These are phyloP conservation scores for Psittacus erithacus DNA, from an alignment of 2,113 vertebrate species.

Conservation along the genomic window DNA sequence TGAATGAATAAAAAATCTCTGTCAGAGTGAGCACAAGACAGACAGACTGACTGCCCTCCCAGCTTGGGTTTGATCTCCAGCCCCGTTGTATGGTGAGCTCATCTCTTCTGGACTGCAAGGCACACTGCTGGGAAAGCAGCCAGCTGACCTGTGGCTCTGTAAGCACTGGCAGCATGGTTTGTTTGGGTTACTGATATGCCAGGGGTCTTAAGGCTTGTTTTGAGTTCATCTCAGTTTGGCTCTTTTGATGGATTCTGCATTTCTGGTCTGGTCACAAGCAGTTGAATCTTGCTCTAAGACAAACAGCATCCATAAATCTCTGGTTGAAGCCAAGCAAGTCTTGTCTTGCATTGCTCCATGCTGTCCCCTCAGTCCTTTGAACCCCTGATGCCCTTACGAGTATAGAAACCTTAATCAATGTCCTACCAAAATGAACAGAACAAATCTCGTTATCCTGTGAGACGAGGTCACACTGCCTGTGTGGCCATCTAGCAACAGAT, in stretches of 20 bases:
- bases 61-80: neutral
- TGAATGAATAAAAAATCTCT: neutral
- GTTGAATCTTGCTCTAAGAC: slow-evolving; percentile 22
- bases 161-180: neutral
- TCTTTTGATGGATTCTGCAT: slow-evolving; percentile 13
- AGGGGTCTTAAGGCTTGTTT: slow-evolving; percentile 41
- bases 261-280: neutral
- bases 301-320: slow-evolving; percentile 35
- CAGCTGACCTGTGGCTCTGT: neutral
- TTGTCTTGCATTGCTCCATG: neutral
- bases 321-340: neutral
- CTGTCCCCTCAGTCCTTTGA: neutral
- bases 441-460: slow-evolving; percentile 37
- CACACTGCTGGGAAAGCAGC: slow-evolving; percentile 28
- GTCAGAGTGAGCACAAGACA: neutral
- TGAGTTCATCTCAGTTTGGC: slow-evolving; percentile 5
- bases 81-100: neutral
- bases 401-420: neutral
- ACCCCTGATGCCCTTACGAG: neutral
- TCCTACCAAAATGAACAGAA: slow-evolving; percentile 7
- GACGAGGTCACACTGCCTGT: neutral
- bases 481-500: neutral
- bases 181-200: slow-evolving; percentile 52
- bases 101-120: neutral
- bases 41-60: neutral